Conservation (phyloP, 2,888 invertebrate genomes). For the Gymnoscelis rufifasciata region DNA sequence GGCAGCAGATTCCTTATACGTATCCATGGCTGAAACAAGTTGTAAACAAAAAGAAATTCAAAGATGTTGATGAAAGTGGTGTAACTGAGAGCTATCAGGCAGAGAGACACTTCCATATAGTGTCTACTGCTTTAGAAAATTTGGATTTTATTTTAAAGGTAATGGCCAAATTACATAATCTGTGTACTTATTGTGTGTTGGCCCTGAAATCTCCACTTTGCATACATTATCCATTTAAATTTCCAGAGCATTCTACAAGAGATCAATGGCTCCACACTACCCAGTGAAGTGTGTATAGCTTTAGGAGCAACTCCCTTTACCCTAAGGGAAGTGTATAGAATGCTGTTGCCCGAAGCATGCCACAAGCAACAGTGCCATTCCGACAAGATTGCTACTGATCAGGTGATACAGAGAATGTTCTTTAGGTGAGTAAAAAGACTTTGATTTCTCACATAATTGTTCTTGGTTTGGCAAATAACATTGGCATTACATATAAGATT, state of each 20-base stretch:
- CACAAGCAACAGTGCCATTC: slow-evolving; percentile 69
- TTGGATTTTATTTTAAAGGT: slow-evolving; percentile 70
- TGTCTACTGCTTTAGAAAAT: slow-evolving; percentile 63
- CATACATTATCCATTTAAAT: background rate
- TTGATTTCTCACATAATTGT: background rate
- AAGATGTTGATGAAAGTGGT: slow-evolving; percentile 32
- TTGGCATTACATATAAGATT: no score
- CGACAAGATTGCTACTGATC: slow-evolving; percentile 56
- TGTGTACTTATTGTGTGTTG: no score
- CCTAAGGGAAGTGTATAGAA: slow-evolving; percentile 64
- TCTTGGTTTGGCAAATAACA: no score
- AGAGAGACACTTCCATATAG: slow-evolving; percentile 61
- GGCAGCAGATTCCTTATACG: slow-evolving; percentile 74
- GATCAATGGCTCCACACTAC: slow-evolving; percentile 56
- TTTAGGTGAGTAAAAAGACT: slow-evolving; percentile 49
- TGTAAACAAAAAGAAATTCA: slow-evolving; percentile 54
- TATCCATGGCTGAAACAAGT: slow-evolving; percentile 73
- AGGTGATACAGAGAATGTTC: slow-evolving; percentile 60
- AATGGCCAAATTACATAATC: background rate
- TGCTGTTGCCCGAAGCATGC: slow-evolving; percentile 56
- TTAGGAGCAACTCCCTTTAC: slow-evolving; percentile 62
- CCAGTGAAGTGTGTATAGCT: slow-evolving; percentile 65
- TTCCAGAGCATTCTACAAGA: slow-evolving; percentile 61
- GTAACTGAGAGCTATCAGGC: slow-evolving; percentile 59
- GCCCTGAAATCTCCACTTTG: no score